Percentiles rank a stretch among this genome's conserved stretches.
phyloP scores from a whole-genome alignment of 2,888 invertebrate species.

The Phalera bucephala region DNA sequence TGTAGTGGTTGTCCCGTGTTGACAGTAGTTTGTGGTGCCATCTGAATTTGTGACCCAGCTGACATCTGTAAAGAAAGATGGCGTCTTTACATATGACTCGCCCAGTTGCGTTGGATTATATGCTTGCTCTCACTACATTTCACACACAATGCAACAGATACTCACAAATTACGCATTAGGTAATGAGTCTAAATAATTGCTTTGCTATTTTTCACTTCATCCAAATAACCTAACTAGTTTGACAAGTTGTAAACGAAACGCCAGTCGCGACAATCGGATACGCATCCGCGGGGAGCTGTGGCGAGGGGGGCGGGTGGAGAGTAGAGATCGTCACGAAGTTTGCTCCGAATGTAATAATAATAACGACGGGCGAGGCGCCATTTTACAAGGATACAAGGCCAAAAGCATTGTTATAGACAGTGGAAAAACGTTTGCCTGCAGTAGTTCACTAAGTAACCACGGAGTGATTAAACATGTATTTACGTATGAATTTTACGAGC shows the following conservation, averaged over 20 bases:
- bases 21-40: slow-evolving; percentile 97
- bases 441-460: slow-evolving; percentile 21
- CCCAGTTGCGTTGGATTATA: slow-evolving; percentile 56
- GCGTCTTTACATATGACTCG: slow-evolving; percentile 83
- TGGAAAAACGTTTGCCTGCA: slow-evolving; percentile 45
- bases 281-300: slow-evolving; percentile 73
- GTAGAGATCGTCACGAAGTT: slow-evolving; percentile 81
- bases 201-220: slow-evolving; percentile 54
- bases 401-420: slow-evolving; percentile 64
- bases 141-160: slow-evolving; percentile 36
- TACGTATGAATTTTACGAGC: slow-evolving; percentile 37
- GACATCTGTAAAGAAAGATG: slow-evolving; percentile 92
- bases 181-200: slow-evolving; percentile 47
- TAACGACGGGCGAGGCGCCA: slow-evolving; percentile 78
- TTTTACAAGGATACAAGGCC: slow-evolving; percentile 82
- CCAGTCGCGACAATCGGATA: slow-evolving; percentile 81
- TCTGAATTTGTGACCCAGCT: slow-evolving; percentile 98
- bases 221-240: slow-evolving; percentile 80
- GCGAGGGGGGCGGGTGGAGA: slow-evolving; percentile 52
- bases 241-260: slow-evolving; percentile 79
- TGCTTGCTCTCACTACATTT: slow-evolving; percentile 42
- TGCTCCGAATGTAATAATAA: slow-evolving; percentile 80
- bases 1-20: slow-evolving; percentile 92
- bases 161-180: slow-evolving; percentile 56
- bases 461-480: slow-evolving; percentile 23